Conservation (phyloP, 2,888 invertebrate species). For the Pristionchus fissidentatus region DNA sequence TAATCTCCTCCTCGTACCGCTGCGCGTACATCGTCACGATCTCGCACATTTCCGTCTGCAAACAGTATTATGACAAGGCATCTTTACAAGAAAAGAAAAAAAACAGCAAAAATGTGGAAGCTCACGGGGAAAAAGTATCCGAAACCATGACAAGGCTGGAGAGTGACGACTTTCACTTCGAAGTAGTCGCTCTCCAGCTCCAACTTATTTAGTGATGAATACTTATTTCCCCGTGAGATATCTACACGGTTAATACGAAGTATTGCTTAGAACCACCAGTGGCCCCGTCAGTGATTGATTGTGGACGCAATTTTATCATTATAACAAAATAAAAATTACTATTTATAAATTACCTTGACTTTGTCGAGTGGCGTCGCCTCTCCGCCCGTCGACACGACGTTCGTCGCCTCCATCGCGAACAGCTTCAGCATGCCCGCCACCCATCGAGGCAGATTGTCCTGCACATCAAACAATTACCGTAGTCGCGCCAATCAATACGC, state of each 20-base stretch:
- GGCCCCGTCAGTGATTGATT: too few species aligned
- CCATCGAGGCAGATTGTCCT: slow-evolving; percentile 93
- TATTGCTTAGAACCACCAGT: too few species aligned
- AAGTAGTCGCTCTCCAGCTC: too few species aligned
- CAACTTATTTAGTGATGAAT: too few species aligned
- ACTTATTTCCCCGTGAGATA: too few species aligned
- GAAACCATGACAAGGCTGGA: too few species aligned
- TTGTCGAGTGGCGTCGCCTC: slow-evolving; percentile 69
- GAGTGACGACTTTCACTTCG: too few species aligned
- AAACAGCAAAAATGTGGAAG: neutral
- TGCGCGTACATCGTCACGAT: slow-evolving; percentile 93
- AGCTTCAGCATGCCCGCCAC: slow-evolving; percentile 91
- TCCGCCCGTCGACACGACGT: slow-evolving; percentile 56
- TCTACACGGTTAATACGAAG: too few species aligned
- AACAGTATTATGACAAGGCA: neutral
- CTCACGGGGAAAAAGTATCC: too few species aligned
- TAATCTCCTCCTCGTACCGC: slow-evolving; percentile 97
- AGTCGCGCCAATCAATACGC: neutral
- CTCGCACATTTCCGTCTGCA: slow-evolving; percentile 87
- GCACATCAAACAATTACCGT: slow-evolving; percentile 83
- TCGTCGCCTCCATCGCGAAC: slow-evolving; percentile 79
- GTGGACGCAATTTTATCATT: too few species aligned
- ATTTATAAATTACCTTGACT: slow-evolving; percentile 61
- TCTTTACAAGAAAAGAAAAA: too few species aligned
- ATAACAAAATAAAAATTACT: too few species aligned